Conservation (phyloP, 2,888 invertebrate genomes). For the Ganaspis brasiliensis region DNA sequence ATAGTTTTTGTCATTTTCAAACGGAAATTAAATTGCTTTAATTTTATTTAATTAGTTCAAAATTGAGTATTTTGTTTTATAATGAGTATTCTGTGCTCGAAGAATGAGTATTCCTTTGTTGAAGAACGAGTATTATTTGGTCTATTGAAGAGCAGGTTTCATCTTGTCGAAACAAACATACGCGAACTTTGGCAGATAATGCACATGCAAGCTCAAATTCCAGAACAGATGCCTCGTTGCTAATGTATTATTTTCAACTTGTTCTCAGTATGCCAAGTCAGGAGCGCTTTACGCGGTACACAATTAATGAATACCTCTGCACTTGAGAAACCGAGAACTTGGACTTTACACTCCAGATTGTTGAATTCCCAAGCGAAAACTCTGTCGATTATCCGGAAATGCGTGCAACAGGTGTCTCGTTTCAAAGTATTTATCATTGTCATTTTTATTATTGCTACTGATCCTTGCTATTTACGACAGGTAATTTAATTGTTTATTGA, state of each 20-base stretch:
- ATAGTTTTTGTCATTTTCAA: no score
- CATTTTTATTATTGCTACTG: no score
- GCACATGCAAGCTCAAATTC: constrained; percentile 53
- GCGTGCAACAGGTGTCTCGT: constrained; percentile 61
- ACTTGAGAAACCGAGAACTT: not conserved
- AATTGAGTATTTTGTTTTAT: no score
- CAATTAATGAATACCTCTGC: constrained; percentile 57
- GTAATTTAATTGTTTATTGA: no score
- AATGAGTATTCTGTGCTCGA: no score
- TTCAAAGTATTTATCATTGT: constrained; percentile 33
- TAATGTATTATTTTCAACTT: constrained; percentile 31
- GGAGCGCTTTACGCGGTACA: constrained; percentile 60
- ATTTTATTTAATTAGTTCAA: no score
- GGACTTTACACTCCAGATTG: not conserved
- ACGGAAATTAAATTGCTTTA: no score
- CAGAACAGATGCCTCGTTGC: constrained; percentile 50
- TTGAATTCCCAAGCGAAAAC: constrained; percentile 55
- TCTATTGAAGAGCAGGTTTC: not conserved
- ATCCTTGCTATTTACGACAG: no score
- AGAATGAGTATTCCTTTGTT: no score
- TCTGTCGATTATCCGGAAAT: constrained; percentile 62
- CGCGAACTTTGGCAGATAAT: not conserved
- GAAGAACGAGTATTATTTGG: not conserved
- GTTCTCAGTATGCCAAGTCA: constrained; percentile 67
- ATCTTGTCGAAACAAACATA: not conserved